These are phyloP conservation scores for Notodromas monacha DNA, from an alignment of 2,888 invertebrate species.

Conservation along the genomic window DNA sequence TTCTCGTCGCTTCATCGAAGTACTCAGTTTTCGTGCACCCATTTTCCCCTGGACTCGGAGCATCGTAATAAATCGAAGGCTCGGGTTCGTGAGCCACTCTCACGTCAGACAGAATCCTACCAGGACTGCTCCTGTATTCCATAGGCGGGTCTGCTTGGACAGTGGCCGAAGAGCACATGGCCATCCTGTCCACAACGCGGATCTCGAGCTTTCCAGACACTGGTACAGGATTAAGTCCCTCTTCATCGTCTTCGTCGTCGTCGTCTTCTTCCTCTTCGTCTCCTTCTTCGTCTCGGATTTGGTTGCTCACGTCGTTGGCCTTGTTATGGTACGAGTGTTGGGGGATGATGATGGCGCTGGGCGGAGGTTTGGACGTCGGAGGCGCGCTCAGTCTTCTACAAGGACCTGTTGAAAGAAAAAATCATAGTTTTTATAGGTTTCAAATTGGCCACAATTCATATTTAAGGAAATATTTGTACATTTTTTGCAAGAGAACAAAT, in stretches of 20 bases:
- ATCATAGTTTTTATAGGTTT: too few species aligned
- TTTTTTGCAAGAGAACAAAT: too few species aligned
- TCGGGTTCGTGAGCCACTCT: slow-evolving; percentile 9
- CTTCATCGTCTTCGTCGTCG: slow-evolving; percentile 5
- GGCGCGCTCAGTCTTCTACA: slow-evolving; percentile 10
- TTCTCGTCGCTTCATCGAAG: too few species aligned
- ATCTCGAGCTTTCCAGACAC: slow-evolving; percentile 52
- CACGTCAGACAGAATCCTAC: too few species aligned
- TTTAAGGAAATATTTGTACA: too few species aligned
- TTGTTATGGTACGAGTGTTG: slow-evolving; percentile 7
- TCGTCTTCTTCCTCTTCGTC: neutral
- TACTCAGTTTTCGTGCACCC: too few species aligned
- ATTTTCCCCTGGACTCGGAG: slow-evolving; percentile 9
- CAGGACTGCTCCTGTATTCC: too few species aligned
- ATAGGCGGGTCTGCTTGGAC: too few species aligned
- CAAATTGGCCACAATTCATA: too few species aligned
- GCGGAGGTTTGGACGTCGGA: neutral
- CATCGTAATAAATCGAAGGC: slow-evolving; percentile 12
- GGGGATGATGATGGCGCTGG: neutral
- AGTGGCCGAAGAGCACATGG: too few species aligned
- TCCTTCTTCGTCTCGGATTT: neutral
- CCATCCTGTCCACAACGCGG: slow-evolving; percentile 27
- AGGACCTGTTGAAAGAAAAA: too few species aligned
- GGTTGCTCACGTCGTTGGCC: slow-evolving; percentile 1
- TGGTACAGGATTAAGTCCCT: too few species aligned